Base-by-base conservation (phyloP, 2,888 invertebrate species). In the Parelbella ahira region DNA sequence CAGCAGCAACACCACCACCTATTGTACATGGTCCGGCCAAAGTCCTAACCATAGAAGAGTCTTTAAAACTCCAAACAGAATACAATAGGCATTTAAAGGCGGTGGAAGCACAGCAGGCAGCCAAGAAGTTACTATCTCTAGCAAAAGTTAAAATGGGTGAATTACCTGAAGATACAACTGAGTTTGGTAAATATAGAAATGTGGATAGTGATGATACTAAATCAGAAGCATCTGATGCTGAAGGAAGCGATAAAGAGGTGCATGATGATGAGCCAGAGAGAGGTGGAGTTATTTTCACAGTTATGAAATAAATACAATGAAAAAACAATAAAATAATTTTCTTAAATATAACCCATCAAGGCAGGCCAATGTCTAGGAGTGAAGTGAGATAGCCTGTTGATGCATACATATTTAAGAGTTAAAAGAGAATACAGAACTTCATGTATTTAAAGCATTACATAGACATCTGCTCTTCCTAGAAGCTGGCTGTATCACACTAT, bases 1-100 rank as follows among this genome's bases (percentile, higher is more conserved):
- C 91, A 0, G 89, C 91, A 6, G 91, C 91, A 3, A 91, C 91
- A 3, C 91, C 91, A 21, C 91, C 91, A 0, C 81, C 84, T 0
- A 88, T 81, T 23, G 57, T 90, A 23, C 88, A 90, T 55, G 89
- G 89, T 36, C 79, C 90, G 19, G 81, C 77, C 1, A 89, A 90
- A 68, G 47, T 79, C 6, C 63, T 91, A 37, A 74, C 72, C 30
- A 62, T 91, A 37, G 84, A 88, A 42, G 90, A 91, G 53, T 91
- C 91, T 0, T 63, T 91, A 2, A 74, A 69, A 42, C 67, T 91
- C 7, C 90, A 91, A 57, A 86, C 79, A 44, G 81, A 89, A 27
- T 83, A 90, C 44, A 83, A 77, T 48, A 49, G 53, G 20, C 80
- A 80, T 59, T 54, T 84, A 12, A 87, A 77, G 46, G 70, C 88